Evolutionary conservation across 2,797 vertebrate genomes (phyloP).

Genomic region (Neoniphon sammara): DNA sequence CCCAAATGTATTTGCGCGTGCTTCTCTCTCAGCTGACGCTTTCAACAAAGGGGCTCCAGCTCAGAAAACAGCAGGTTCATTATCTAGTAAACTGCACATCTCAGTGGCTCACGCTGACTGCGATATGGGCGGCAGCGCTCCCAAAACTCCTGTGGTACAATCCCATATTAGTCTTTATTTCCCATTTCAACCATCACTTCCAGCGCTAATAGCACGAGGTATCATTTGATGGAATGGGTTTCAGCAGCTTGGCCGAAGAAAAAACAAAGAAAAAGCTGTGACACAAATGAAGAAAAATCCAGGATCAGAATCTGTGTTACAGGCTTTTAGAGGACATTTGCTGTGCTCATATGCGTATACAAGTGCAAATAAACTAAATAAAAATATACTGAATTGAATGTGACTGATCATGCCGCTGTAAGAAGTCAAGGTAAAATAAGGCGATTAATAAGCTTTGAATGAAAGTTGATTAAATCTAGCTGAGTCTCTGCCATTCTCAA

Average conservation of each 20-base stretch:
- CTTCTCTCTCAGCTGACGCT: conserved; percentile 3
- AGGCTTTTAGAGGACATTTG: background rate
- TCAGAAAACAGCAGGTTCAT: conserved; percentile 43
- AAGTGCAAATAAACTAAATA: background rate
- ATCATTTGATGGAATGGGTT: no score
- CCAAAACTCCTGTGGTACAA: conserved; percentile 17
- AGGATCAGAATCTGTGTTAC: no score
- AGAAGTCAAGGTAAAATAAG: conserved; percentile 1
- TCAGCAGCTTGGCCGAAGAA: no score
- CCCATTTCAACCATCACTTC: conserved; percentile 32
- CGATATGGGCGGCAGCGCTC: conserved; percentile 26
- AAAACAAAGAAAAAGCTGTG: no score
- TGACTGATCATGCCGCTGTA: conserved; percentile 9
- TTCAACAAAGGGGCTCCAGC: background rate
- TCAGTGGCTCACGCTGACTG: conserved; percentile 48
- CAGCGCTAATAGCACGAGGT: background rate
- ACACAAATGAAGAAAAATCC: no score
- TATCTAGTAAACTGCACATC: conserved; percentile 54
- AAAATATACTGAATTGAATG: background rate
- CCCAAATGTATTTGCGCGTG: conserved; percentile 63
- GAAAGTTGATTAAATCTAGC: conserved; percentile 40
- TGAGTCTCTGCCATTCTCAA: background rate
- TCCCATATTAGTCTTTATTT: conserved; percentile 36
- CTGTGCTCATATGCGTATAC: no score
- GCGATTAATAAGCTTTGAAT: conserved; percentile 4